Percentiles rank a stretch among this genome's conserved stretches.
These are phyloP conservation scores for Microtus pennsylvanicus DNA, from an alignment of 2,113 vertebrate genomes.

Conservation along the genomic window DNA sequence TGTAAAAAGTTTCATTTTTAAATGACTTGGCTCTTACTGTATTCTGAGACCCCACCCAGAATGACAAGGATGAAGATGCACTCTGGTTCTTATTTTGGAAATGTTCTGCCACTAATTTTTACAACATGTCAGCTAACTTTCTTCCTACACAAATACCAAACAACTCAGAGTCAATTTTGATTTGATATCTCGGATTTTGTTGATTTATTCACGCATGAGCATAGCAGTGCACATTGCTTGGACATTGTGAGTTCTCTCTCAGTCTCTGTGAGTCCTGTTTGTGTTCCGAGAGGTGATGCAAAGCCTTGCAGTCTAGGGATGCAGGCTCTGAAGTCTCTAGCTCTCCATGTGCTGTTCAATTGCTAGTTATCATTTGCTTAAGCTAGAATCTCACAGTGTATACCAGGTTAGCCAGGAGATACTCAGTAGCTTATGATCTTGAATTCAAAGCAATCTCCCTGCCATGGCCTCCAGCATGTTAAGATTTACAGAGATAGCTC, in stretches of 20 bases:
- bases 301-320: neutral
- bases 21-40: neutral
- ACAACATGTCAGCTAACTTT: neutral
- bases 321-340: neutral
- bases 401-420: neutral
- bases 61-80: neutral
- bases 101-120: neutral
- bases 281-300: accelerated
- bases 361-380: neutral
- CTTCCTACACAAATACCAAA: neutral
- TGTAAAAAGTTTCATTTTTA: neutral
- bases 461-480: neutral
- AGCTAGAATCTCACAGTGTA: neutral
- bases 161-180: neutral
- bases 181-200: neutral
- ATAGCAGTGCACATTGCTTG: neutral
- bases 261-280: neutral
- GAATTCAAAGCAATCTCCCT: neutral
- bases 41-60: neutral
- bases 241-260: neutral
- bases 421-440: too few relatives aligned
- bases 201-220: neutral
- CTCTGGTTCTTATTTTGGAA: neutral
- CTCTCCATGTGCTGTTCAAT: neutral
- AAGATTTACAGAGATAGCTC: neutral